phyloP scores from a whole-genome alignment of 2,888 invertebrate species.

The Lepidocyrtinus sp. region DNA sequence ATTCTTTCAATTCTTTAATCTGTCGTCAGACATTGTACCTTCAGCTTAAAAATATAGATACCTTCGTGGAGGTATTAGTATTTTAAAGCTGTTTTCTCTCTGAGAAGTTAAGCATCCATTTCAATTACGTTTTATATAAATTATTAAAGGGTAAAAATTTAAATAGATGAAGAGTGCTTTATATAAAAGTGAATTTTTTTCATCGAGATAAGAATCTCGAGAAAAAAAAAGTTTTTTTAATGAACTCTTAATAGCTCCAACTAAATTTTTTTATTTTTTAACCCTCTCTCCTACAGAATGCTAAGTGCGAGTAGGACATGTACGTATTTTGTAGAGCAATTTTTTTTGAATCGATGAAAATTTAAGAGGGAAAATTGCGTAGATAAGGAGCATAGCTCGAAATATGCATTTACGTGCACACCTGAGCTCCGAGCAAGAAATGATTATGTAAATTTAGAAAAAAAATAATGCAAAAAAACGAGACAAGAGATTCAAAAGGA shows the following conservation, averaged over 20 bases:
- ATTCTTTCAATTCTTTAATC: no score
- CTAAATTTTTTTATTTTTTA: no score
- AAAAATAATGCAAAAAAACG: conserved; percentile 14
- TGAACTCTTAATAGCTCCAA: no score
- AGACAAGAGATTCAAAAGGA: background rate
- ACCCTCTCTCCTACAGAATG: no score
- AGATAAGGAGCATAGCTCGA: no score
- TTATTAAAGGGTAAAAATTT: background rate
- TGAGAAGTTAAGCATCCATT: no score
- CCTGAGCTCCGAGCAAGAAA: background rate
- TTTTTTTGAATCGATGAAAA: background rate
- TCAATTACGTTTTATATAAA: conserved; percentile 1
- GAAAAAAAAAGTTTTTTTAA: no score
- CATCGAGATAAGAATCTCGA: background rate
- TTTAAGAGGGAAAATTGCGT: background rate
- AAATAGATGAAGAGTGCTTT: conserved; percentile 1
- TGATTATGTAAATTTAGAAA: conserved; percentile 8
- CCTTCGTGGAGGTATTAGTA: no score
- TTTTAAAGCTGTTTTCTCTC: no score
- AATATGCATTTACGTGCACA: conserved; percentile 15
- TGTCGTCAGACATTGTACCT: no score
- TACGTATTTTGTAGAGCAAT: background rate
- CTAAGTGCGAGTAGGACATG: background rate
- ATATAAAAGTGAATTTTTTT: conserved; percentile 11
- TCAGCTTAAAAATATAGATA: no score